Base-by-base conservation (phyloP, 2,888 invertebrate genomes). In the Apotomis betuletana region DNA sequence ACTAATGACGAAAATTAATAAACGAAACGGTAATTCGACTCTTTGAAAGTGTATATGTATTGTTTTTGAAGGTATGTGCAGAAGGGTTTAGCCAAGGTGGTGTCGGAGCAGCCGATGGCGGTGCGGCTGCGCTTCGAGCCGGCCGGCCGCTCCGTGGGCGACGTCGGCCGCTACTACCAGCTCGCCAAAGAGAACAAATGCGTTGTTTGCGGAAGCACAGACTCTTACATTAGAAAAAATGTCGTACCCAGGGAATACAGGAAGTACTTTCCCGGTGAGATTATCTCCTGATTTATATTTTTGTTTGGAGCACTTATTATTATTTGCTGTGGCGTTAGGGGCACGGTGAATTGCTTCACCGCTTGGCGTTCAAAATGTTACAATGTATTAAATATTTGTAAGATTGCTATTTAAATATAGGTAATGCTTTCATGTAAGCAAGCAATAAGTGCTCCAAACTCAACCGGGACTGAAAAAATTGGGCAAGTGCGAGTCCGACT, bases 221-320 rank as follows among this genome's bases (percentile, higher is more conserved):
- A 96, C 76, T 95, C 95, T 0, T 96, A 95, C 80, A 95, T 96
- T 69, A 90, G 96, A 27, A 97, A 97, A 87, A 96, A 96, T 78
- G 94, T 97, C n/a, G 96, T 97, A 49, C 97, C 97, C 0, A 94
- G 95, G 70, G 97, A 97, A 86, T 97, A 97, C 82, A 94, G 97
- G 75, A 96, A 95, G 89, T 95, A 95, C 77, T 96, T 96, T 77
- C 96, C 96, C 63, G 92, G 96, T 95, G 76, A 85, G 86, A 83
- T n/a, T n/a, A 12, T 57, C 4, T 12, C 12, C 9, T 36, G 57
- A 27, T 27, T 49, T 9, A 10, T 49, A 10, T 49, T 49, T 49
- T 49, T 49, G 27, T 27, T n/a, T n/a, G n/a, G n/a, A n/a, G n/a
- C n/a, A n/a, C n/a, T n/a, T n/a, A n/a, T n/a, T n/a, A n/a, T n/a